Percentiles rank a stretch among this genome's conserved stretches.
phyloP scores from a whole-genome alignment of 1,140 invertebrate species.

The Neuroterus valhalla region DNA sequence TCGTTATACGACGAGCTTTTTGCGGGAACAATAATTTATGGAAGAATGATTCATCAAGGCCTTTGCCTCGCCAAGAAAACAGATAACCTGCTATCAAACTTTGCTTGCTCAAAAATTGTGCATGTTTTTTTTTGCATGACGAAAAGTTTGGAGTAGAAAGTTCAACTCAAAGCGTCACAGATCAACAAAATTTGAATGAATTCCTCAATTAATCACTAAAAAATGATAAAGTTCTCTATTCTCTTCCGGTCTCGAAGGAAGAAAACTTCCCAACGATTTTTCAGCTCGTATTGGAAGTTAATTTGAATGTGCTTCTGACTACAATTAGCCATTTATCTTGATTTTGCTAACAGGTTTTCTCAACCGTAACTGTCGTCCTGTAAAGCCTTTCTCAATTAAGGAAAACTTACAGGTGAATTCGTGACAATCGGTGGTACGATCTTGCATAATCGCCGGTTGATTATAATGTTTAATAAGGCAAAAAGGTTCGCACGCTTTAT shows the following conservation, averaged over 20 bases:
- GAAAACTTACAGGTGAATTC: slow-evolving; percentile 19
- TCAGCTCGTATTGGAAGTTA: neutral
- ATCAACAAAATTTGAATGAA: no score
- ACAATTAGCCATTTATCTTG: slow-evolving; percentile 4
- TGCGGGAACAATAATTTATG: slow-evolving; percentile 26
- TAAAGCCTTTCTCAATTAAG: neutral
- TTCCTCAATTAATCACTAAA: no score
- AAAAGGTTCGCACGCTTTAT: slow-evolving; percentile 20
- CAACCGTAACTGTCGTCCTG: slow-evolving; percentile 14
- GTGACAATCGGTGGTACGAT: slow-evolving; percentile 9
- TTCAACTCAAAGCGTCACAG: neutral
- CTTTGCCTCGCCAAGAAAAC: neutral
- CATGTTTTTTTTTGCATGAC: neutral
- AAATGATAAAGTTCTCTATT: no score
- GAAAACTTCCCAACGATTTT: neutral
- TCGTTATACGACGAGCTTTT: neutral
- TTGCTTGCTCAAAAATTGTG: slow-evolving; percentile 2
- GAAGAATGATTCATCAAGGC: slow-evolving; percentile 13
- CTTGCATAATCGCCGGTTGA: slow-evolving; percentile 26
- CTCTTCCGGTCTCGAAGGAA: no score
- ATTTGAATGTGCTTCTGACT: neutral
- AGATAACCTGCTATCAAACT: slow-evolving; percentile 6
- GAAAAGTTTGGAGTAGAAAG: neutral
- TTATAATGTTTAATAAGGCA: slow-evolving; percentile 3
- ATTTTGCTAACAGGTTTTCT: neutral